phyloP scores from a whole-genome alignment of 2,888 invertebrate species.

The Amblyjoppa proteus region DNA sequence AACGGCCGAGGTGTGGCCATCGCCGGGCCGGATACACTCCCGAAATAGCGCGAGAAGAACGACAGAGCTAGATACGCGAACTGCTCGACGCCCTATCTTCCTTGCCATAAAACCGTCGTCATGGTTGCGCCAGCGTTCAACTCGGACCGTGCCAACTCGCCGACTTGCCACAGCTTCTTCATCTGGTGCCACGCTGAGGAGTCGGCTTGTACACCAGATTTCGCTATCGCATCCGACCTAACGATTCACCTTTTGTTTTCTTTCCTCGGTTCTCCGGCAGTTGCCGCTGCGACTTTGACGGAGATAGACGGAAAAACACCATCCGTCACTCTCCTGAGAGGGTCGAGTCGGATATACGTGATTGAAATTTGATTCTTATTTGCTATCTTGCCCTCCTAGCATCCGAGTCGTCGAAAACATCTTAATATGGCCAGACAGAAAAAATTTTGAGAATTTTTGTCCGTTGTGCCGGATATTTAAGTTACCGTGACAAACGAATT shows the following conservation, averaged over 20 bases:
- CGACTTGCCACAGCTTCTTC: slow-evolving; percentile 20
- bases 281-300: background rate
- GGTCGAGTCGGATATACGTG: background rate
- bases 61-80: slow-evolving; percentile 28
- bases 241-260: background rate
- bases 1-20: slow-evolving; percentile 24
- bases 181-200: slow-evolving; percentile 8
- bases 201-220: slow-evolving; percentile 10
- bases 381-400: background rate
- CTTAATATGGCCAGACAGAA: too few species aligned
- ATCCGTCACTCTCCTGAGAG: background rate
- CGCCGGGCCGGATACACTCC: slow-evolving; percentile 38
- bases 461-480: too few species aligned
- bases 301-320: background rate
- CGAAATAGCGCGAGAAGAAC: slow-evolving; percentile 45
- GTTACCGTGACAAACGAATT: background rate
- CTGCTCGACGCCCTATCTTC: slow-evolving; percentile 18
- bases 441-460: too few species aligned
- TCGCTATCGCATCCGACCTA: background rate
- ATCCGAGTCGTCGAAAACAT: too few species aligned
- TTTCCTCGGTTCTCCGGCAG: background rate
- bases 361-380: background rate
- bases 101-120: slow-evolving; percentile 59
- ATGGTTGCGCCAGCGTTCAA: slow-evolving; percentile 45
- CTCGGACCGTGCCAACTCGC: slow-evolving; percentile 46